These are phyloP conservation scores for Cryptocheilus praepositus DNA, from an alignment of 2,888 invertebrate species.

Conservation along the genomic window DNA sequence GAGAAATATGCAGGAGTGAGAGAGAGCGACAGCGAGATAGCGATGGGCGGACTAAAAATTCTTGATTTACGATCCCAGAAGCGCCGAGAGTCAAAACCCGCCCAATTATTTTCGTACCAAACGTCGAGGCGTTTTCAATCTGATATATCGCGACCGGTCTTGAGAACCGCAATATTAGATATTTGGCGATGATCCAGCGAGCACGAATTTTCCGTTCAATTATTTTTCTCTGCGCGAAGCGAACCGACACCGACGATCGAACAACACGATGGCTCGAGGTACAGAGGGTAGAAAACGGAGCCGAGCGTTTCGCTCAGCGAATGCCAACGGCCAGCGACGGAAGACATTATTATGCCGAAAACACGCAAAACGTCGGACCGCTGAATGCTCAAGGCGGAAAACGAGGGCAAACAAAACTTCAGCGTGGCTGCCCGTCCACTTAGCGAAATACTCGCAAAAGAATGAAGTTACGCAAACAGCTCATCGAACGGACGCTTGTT, in stretches of 20 bases:
- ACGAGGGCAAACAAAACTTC: background rate
- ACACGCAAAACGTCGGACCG: slow-evolving; percentile 7
- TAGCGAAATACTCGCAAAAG: background rate
- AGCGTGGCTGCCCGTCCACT: slow-evolving; percentile 1
- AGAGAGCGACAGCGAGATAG: slow-evolving; percentile 32
- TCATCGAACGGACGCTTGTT: too few relatives aligned
- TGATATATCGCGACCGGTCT: slow-evolving; percentile 44
- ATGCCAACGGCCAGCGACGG: background rate
- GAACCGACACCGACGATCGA: background rate
- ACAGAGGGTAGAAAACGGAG: background rate
- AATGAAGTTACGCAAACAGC: too few relatives aligned
- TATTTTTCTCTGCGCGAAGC: slow-evolving; percentile 18
- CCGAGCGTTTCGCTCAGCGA: background rate
- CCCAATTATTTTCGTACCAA: slow-evolving; percentile 50
- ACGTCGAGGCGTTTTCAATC: slow-evolving; percentile 43
- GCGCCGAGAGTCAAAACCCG: slow-evolving; percentile 33
- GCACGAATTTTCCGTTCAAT: slow-evolving; percentile 26
- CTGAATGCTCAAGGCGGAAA: background rate
- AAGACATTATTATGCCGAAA: slow-evolving; percentile 4
- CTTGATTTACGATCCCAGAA: slow-evolving; percentile 39
- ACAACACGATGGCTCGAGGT: too few relatives aligned
- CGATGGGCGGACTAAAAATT: slow-evolving; percentile 29
- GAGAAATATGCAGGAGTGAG: slow-evolving; percentile 7
- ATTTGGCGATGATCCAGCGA: slow-evolving; percentile 46
- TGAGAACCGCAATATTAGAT: slow-evolving; percentile 22